Percentiles rank a stretch among this genome's conserved stretches.
Evolutionary conservation across 2,113 vertebrate genomes (phyloP).

Genomic region (Lucifuga dentata): DNA sequence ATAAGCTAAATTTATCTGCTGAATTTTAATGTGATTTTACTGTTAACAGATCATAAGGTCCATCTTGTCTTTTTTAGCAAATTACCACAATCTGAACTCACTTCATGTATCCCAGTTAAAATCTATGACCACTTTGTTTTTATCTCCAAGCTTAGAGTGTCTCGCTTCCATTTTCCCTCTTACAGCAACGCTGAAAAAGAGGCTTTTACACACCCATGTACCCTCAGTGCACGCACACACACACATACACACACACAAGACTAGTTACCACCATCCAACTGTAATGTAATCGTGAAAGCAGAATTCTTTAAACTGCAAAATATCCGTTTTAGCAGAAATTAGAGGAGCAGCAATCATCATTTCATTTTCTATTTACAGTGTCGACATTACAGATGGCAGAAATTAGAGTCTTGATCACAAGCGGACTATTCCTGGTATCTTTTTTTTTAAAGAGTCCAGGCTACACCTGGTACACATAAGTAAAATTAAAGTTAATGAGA

Average conservation of each 20-base stretch:
- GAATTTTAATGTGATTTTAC: conserved; percentile 15
- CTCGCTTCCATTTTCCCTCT: conserved; percentile 79
- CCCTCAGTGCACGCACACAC: conserved; percentile 51
- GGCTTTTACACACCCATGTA: conserved; percentile 80
- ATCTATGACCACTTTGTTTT: conserved; percentile 38
- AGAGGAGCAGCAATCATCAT: too few relatives aligned
- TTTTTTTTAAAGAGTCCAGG: background rate
- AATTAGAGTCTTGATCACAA: too few relatives aligned
- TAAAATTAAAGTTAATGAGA: conserved; percentile 15
- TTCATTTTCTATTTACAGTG: too few relatives aligned
- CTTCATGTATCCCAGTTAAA: conserved; percentile 33
- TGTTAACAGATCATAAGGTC: conserved; percentile 25
- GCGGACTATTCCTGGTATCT: background rate
- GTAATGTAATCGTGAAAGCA: conserved; percentile 51
- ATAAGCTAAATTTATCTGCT: conserved; percentile 49
- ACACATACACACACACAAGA: conserved; percentile 57
- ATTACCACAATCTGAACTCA: conserved; percentile 42
- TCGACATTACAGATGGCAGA: too few relatives aligned
- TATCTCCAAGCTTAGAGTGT: conserved; percentile 67
- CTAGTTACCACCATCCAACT: conserved; percentile 64
- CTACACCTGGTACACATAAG: background rate
- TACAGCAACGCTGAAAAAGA: conserved; percentile 67
- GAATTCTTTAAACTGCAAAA: conserved; percentile 58
- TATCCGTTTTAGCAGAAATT: conserved; percentile 34
- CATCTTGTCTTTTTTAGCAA: conserved; percentile 56